These are phyloP conservation scores for Ceuthmochares aereus DNA, from an alignment of 2,113 vertebrate genomes.

Conservation along the genomic window DNA sequence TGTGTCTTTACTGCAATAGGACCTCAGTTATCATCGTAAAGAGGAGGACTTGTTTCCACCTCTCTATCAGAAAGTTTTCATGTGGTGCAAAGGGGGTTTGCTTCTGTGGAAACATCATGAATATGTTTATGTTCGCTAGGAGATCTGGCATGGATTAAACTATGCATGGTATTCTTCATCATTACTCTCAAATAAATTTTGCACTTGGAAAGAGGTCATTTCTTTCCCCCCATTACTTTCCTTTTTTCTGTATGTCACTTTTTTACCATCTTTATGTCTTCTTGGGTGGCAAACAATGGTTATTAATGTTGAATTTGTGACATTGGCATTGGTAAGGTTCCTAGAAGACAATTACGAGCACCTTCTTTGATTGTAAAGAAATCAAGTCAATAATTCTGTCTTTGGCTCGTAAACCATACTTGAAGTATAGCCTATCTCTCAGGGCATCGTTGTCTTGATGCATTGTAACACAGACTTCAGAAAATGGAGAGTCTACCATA, in stretches of 20 bases:
- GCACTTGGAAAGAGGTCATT: not conserved
- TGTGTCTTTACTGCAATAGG: not conserved
- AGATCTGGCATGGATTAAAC: slow-evolving; percentile 1
- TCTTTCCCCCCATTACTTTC: not conserved
- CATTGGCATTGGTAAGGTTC: not conserved
- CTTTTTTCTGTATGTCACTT: not conserved
- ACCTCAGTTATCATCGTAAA: not conserved
- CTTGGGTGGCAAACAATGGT: slow-evolving; percentile 7
- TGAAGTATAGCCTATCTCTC: slow-evolving; percentile 42
- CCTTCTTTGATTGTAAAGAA: slow-evolving; percentile 47
- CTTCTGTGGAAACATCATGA: not conserved
- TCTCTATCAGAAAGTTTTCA: not conserved
- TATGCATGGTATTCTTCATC: not conserved
- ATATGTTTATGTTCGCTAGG: not conserved
- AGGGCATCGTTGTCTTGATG: slow-evolving; percentile 31
- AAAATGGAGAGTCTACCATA: not conserved
- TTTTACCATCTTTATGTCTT: not conserved
- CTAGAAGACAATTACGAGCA: not conserved
- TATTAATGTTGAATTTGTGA: not conserved
- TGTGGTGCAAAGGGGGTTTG: not conserved
- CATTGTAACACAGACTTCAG: slow-evolving; percentile 11
- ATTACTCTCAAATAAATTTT: not conserved
- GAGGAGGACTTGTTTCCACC: not conserved
- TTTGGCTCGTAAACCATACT: slow-evolving; percentile 44
- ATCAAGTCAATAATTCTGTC: slow-evolving; percentile 41